These are phyloP conservation scores for Anarsia innoxiella DNA, from an alignment of 2,888 invertebrate species.

Conservation along the genomic window DNA sequence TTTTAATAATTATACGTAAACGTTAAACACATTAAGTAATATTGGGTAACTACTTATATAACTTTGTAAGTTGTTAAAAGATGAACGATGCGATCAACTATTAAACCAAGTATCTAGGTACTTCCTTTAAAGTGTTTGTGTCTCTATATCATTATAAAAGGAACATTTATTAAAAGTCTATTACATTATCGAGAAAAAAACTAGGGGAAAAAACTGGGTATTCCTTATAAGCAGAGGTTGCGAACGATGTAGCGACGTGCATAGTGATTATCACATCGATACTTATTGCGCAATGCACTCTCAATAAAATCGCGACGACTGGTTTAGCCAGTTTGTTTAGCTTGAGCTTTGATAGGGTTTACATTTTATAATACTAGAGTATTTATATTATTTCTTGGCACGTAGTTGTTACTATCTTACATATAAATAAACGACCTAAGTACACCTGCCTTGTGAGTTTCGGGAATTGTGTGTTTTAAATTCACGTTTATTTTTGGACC, in stretches of 20 bases:
- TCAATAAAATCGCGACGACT: constrained; percentile 66
- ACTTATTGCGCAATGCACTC: constrained; percentile 49
- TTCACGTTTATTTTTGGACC: too few relatives aligned
- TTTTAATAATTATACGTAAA: too few relatives aligned
- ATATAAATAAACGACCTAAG: too few relatives aligned
- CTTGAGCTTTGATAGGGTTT: constrained; percentile 19
- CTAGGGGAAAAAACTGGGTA: neutral
- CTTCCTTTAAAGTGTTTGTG: constrained; percentile 1
- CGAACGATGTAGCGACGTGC: constrained; percentile 25
- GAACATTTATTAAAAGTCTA: constrained; percentile 6
- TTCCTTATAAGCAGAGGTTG: constrained; percentile 11
- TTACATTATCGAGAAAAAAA: constrained; percentile 5
- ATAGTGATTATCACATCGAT: constrained; percentile 46
- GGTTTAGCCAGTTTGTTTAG: constrained; percentile 36
- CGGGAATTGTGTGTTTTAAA: too few relatives aligned
- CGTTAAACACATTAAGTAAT: too few relatives aligned
- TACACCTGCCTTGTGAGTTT: too few relatives aligned
- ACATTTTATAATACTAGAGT: too few relatives aligned
- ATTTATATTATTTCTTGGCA: too few relatives aligned
- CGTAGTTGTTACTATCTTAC: too few relatives aligned
- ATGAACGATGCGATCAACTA: too few relatives aligned
- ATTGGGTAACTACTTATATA: neutral
- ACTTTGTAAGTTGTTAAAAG: neutral
- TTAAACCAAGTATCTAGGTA: neutral
- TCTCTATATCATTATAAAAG: constrained; percentile 5